These are phyloP conservation scores for Sapajus apella DNA, from an alignment of 2,113 vertebrate genomes.

Conservation along the genomic window DNA sequence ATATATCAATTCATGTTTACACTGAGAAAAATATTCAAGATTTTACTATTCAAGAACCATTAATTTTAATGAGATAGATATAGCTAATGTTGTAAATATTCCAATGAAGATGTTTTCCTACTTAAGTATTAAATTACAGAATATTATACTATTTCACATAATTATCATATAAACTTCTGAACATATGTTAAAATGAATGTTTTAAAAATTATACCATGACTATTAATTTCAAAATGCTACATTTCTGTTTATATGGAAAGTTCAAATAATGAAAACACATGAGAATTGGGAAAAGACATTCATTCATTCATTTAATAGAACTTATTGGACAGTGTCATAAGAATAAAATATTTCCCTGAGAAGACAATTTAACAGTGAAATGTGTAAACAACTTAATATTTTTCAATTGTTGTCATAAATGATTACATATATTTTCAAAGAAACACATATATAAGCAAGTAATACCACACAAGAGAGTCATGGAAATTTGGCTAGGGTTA, in stretches of 20 bases:
- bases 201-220: not conserved
- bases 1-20: constrained; percentile 46
- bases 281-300: not conserved
- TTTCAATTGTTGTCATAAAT: not conserved
- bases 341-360: not conserved
- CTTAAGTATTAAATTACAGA: constrained; percentile 1
- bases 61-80: constrained; percentile 17
- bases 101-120: not conserved
- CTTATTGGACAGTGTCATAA: not conserved
- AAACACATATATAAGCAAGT: not conserved
- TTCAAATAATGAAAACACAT: not conserved
- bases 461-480: not conserved
- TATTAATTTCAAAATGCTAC: constrained; percentile 7
- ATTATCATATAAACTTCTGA: not conserved
- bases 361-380: not conserved
- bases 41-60: not conserved
- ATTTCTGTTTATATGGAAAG: not conserved
- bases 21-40: constrained; percentile 5
- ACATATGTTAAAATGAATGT: not conserved
- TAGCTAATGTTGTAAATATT: not conserved
- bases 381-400: not conserved
- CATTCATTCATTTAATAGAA: not conserved
- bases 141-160: not conserved
- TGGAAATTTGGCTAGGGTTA: not conserved
- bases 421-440: not conserved